Evolutionary conservation across 2,797 vertebrate genomes (phyloP), one percentile per base, ranked within the genome.

Genomic region (Cetoscarus ocellatus): DNA sequence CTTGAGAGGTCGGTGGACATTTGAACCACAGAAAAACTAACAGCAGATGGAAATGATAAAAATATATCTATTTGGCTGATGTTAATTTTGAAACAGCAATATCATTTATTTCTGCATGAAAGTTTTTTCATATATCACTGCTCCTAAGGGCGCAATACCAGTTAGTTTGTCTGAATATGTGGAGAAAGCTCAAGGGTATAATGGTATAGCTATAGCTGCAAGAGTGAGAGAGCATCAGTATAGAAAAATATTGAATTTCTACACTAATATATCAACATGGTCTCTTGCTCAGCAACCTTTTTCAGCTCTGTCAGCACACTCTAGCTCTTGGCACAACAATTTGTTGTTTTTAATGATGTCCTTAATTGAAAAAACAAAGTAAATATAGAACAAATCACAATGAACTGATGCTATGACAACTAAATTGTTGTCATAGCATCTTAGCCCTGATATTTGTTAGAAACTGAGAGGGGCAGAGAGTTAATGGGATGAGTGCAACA

Each of bases 151-250:
- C 36, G 63, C 15, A 49, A 48, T 42, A 51, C 3, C 40, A 55
- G 54, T 73, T 65, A 73, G 44, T 77, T 65, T 73, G 65, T 73
- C 19, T 65, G 48, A 80, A 44, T 70, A 36, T 61, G 15, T 70
- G 63, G 56, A 59, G 39, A 14, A 15, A 59, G 49, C 38, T 52
- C n/a, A 10, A 45, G 50, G 15, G 15, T n/a, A 53, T 27, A 65
- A 35, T 48, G 7, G 6, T 42, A 15, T 12, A 17, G 53, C 52
- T 42, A 18, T 12, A 17, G 50, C 52, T 67, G 42, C 62, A 59
- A 0, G 8, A 34, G 15, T 38, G 52, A 51, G 40, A 36, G 63
- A 50, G 71, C 12, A 67, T 10, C 17, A 55, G 17, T 27, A 15
- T n/a, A 27, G 27, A 27, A 27, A 27, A 27, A 4, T 27, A 39